These are phyloP conservation scores for Drosophila anomalata DNA, from an alignment of 2,888 invertebrate species.

Conservation along the genomic window DNA sequence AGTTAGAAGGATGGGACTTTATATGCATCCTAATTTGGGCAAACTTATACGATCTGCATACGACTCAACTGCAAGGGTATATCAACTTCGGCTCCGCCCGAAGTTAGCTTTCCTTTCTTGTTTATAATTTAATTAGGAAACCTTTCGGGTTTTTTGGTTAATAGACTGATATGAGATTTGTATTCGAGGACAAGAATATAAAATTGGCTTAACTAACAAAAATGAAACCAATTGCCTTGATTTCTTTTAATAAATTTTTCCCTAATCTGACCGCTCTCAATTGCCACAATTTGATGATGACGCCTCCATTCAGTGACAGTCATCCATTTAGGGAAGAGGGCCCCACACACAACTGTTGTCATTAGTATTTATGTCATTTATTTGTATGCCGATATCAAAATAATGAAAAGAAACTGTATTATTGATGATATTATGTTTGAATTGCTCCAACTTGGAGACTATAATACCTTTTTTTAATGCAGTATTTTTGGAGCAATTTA, in stretches of 20 bases:
- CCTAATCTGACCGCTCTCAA: slow-evolving; percentile 51
- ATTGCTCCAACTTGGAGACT: not conserved
- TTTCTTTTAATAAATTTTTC: slow-evolving; percentile 69
- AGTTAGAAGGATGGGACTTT: no score
- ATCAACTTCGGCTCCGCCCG: no score
- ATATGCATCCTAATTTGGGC: no score
- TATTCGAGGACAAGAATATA: slow-evolving; percentile 5
- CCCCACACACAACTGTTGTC: slow-evolving; percentile 32
- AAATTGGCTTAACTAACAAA: slow-evolving; percentile 60
- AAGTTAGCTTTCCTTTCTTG: no score
- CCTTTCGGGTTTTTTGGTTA: not conserved
- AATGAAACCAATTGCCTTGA: slow-evolving; percentile 75
- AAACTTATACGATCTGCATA: no score
- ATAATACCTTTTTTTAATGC: no score
- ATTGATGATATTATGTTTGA: not conserved
- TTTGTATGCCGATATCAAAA: slow-evolving; percentile 42
- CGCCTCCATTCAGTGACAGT: slow-evolving; percentile 16
- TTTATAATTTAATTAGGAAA: not conserved
- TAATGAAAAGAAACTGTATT: slow-evolving; percentile 13
- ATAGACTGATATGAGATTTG: not conserved
- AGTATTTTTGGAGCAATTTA: no score
- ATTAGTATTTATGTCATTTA: slow-evolving; percentile 63
- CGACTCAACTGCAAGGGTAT: no score
- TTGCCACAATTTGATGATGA: slow-evolving; percentile 65
- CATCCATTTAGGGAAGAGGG: not conserved